These are phyloP conservation scores for Sebastes iracundus DNA, from an alignment of 2,797 vertebrate species.

Conservation along the genomic window DNA sequence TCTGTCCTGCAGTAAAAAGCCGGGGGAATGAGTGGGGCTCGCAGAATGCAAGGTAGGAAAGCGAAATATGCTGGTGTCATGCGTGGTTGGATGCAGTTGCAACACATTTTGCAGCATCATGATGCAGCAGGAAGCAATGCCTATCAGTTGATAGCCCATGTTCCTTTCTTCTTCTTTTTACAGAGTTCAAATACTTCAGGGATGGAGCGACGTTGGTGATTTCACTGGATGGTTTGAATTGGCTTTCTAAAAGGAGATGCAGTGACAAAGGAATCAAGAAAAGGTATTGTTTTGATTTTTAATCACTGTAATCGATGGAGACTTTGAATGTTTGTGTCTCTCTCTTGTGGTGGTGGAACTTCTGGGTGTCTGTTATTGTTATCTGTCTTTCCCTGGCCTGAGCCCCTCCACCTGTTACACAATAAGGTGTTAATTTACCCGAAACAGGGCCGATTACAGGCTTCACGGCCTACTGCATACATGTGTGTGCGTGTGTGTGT, in stretches of 20 bases:
- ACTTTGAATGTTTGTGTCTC: neutral
- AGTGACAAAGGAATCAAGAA: constrained; percentile 81
- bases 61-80: neutral
- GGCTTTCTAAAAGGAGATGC: constrained; percentile 85
- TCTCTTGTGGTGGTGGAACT: neutral
- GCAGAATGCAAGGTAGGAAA: constrained; percentile 84
- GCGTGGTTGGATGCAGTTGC: constrained; percentile 14
- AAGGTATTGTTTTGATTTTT: constrained; percentile 78
- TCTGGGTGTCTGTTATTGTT: constrained; percentile 64
- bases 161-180: constrained; percentile 14
- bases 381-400: constrained; percentile 70
- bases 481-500: constrained; percentile 21
- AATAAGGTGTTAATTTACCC: constrained; percentile 84
- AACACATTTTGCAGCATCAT: constrained; percentile 44
- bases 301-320: neutral
- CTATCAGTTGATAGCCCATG: neutral
- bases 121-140: constrained; percentile 44
- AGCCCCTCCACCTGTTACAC: constrained; percentile 85
- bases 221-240: constrained; percentile 70
- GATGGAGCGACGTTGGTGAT: constrained; percentile 81
- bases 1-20: constrained; percentile 60
- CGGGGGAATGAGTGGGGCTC: constrained; percentile 82
- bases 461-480: constrained; percentile 64
- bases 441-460: constrained; percentile 84
- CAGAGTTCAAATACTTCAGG: constrained; percentile 84